A percentile compares a stretch with the other conserved stretches of the same genome.
These are phyloP conservation scores for Oryzias melastigma DNA, from an alignment of 2,113 vertebrate species.

Conservation along the genomic window DNA sequence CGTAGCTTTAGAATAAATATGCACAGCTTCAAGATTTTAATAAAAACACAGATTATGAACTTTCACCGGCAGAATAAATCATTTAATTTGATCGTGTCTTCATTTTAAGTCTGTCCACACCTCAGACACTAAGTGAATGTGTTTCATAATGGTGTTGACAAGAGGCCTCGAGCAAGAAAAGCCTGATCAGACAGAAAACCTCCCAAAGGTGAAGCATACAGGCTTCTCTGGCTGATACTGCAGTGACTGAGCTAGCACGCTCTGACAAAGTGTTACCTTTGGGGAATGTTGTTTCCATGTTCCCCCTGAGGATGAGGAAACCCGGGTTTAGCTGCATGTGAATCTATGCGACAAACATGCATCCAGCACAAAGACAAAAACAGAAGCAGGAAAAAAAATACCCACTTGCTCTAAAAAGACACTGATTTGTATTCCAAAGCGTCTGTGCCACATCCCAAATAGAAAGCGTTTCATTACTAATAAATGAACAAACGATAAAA, in stretches of 20 bases:
- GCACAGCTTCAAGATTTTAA: too few species aligned
- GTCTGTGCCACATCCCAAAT: constrained; percentile 61
- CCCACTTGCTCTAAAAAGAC: constrained; percentile 67
- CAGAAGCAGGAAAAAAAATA: constrained; percentile 5
- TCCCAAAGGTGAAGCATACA: too few species aligned
- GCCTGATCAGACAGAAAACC: not conserved
- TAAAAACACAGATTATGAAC: too few species aligned
- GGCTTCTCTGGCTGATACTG: constrained; percentile 10
- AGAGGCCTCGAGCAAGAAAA: not conserved
- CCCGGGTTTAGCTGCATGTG: constrained; percentile 20
- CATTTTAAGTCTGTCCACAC: too few species aligned
- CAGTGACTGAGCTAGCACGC: constrained; percentile 35
- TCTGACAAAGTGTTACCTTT: constrained; percentile 42
- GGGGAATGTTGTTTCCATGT: constrained; percentile 37
- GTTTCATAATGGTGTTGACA: not conserved
- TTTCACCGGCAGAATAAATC: too few species aligned
- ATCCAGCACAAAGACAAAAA: constrained; percentile 22
- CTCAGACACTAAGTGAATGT: not conserved
- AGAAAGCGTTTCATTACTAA: constrained; percentile 78
- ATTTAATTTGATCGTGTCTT: too few species aligned
- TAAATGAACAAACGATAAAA: constrained; percentile 77
- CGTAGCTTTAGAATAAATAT: too few species aligned
- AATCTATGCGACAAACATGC: constrained; percentile 3
- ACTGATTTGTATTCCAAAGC: constrained; percentile 76
- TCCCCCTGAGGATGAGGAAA: constrained; percentile 45